Evolutionary conservation across 2,113 vertebrate species (phyloP).

Genomic region (Motacilla alba): DNA sequence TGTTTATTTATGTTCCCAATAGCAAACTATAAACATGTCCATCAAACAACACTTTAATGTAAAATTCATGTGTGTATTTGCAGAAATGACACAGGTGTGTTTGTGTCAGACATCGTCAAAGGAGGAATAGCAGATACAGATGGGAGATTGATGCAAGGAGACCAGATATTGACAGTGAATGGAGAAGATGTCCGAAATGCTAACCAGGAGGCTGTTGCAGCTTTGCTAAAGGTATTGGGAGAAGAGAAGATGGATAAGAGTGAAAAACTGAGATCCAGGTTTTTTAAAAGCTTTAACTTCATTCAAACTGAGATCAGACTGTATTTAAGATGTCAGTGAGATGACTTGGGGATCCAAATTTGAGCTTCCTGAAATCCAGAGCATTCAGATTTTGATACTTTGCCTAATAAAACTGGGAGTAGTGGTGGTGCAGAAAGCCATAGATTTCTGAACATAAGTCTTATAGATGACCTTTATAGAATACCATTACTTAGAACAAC

Average conservation of each 20-base stretch:
- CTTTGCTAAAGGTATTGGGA: constrained; percentile 87
- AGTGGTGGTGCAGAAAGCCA: background rate
- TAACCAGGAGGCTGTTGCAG: constrained; percentile 92
- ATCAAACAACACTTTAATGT: background rate
- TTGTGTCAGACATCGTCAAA: constrained; percentile 95
- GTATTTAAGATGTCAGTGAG: background rate
- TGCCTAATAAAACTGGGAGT: background rate
- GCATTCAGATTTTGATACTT: background rate
- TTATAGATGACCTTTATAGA: background rate
- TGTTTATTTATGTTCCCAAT: background rate
- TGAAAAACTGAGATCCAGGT: background rate
- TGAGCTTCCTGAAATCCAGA: background rate
- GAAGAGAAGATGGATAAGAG: background rate
- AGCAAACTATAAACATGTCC: background rate
- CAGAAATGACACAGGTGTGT: constrained; percentile 94
- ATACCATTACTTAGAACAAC: background rate
- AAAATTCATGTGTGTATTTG: background rate
- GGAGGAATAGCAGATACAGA: constrained; percentile 89
- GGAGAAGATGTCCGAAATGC: constrained; percentile 88
- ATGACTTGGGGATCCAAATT: background rate
- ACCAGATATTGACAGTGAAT: constrained; percentile 93
- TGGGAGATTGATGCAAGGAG: constrained; percentile 89
- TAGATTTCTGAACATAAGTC: background rate
- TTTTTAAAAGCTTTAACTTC: background rate
- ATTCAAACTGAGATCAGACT: background rate